Evolutionary conservation across 2,888 invertebrate species (phyloP), one percentile per base, ranked within the genome.

Genomic region (Drosophila putrida): DNA sequence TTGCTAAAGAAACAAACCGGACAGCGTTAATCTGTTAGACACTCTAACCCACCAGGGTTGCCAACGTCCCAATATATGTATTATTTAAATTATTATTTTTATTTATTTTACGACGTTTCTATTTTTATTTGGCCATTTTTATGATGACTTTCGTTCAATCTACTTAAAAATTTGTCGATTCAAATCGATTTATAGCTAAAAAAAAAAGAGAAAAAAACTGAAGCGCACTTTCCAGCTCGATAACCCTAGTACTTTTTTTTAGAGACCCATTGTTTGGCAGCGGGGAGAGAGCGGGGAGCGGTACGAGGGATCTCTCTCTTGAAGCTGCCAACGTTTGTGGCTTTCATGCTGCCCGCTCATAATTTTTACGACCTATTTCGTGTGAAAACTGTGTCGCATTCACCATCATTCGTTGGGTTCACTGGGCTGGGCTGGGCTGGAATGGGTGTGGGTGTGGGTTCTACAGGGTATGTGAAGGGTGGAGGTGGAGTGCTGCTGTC

Each of bases 311-410:
- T 35, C 31, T 68, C 50, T 68, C 50, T 60, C 60, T 74, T 46
- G 53, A 20, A 69, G 57, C 69, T 49, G 49, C 43, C 51, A 46
- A 15, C 51, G 36, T 58, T 57, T 67, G 62, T 57, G 75, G 63
- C 54, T 64, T 69, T 63, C 54, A 61, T 53, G 66, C 54, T 66
- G 61, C 20, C 60, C 59, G 59, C 66, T 64, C 78, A 83, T 84
- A 70, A 86, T 86, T 84, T 80, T 80, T 66, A 75, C 69, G 80
- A 86, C 75, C 85, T 71, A 78, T 73, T 75, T 85, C 66, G 69
- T 59, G 82, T 61, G 80, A 80, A 78, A 72, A 78, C 59, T 78
- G 82, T 82, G 84, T 79, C 75, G 70, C 69, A 47, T 53, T 63
- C 27, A 38, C 20, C 36, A 27, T 46, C 39, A 46, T 25, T 38